These are phyloP conservation scores for Ectobius pallidus DNA, from an alignment of 2,888 invertebrate genomes.

Conservation along the genomic window DNA sequence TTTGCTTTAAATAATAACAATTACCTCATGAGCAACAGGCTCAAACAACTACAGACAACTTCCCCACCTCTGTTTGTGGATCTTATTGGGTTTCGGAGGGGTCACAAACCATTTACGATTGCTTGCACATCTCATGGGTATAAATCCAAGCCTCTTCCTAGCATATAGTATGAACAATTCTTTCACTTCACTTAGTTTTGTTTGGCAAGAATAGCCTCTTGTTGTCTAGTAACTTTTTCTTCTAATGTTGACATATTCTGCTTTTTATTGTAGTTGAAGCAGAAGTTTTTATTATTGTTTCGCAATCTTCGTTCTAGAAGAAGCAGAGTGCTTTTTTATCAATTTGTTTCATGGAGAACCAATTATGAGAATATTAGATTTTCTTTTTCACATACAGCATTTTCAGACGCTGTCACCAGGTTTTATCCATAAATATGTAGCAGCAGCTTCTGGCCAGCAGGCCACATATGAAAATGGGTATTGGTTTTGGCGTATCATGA, in stretches of 20 bases:
- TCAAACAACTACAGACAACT: conserved; percentile 14
- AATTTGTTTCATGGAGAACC: conserved; percentile 1
- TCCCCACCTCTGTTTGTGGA: conserved; percentile 30
- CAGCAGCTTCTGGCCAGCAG: background rate
- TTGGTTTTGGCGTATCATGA: conserved; percentile 29
- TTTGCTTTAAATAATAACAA: conserved; percentile 38
- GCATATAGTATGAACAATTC: background rate
- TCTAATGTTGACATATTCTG: background rate
- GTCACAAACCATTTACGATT: background rate
- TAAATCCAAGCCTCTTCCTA: background rate
- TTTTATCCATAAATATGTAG: conserved; percentile 18
- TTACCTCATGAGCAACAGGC: conserved; percentile 32
- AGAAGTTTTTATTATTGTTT: conserved; percentile 6
- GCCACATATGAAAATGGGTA: conserved; percentile 23
- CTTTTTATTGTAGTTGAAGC: background rate
- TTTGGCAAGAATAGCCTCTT: background rate
- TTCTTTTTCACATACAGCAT: conserved; percentile 6
- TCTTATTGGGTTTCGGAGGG: background rate
- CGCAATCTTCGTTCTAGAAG: conserved; percentile 1
- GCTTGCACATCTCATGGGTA: background rate
- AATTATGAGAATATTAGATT: background rate
- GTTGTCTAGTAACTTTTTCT: background rate
- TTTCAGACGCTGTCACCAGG: background rate
- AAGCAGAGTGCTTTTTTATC: conserved; percentile 27
- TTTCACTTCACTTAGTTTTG: background rate